These are phyloP conservation scores for Bettongia penicillata DNA, from an alignment of 2,113 vertebrate species.

Conservation along the genomic window DNA sequence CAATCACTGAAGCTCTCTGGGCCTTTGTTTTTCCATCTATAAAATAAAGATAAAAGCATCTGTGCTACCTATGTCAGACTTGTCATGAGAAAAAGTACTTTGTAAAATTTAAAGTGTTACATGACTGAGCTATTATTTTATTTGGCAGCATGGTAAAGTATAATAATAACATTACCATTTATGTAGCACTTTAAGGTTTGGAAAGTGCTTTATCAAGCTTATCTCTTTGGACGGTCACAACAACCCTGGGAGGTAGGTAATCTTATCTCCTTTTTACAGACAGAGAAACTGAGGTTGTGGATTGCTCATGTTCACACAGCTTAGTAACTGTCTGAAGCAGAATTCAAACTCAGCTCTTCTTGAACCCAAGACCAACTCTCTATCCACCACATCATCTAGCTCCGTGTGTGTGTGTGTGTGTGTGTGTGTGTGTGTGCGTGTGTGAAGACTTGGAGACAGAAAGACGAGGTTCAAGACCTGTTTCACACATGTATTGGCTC, in stretches of 20 bases:
- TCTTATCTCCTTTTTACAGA: neutral
- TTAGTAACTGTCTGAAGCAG: neutral
- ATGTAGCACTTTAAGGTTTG: neutral
- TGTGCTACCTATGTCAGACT: neutral
- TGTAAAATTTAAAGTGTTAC: neutral
- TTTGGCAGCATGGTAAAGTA: neutral
- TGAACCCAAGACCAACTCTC: neutral
- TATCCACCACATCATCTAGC: neutral
- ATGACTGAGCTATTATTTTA: neutral
- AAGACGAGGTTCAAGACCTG: neutral
- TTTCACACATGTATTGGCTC: neutral
- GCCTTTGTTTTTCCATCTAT: neutral
- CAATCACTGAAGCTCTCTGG: neutral
- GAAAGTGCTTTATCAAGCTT: neutral
- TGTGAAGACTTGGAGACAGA: neutral
- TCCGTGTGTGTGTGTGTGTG: neutral
- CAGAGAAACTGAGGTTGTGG: neutral
- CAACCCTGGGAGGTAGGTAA: neutral
- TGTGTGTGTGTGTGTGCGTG: neutral
- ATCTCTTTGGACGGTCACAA: neutral
- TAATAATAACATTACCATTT: neutral
- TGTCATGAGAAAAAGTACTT: neutral
- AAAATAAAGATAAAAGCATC: neutral
- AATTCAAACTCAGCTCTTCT: neutral
- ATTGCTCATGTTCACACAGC: neutral